phyloP scores from a whole-genome alignment of 2,113 vertebrate species.

The Pteronura brasiliensis region DNA sequence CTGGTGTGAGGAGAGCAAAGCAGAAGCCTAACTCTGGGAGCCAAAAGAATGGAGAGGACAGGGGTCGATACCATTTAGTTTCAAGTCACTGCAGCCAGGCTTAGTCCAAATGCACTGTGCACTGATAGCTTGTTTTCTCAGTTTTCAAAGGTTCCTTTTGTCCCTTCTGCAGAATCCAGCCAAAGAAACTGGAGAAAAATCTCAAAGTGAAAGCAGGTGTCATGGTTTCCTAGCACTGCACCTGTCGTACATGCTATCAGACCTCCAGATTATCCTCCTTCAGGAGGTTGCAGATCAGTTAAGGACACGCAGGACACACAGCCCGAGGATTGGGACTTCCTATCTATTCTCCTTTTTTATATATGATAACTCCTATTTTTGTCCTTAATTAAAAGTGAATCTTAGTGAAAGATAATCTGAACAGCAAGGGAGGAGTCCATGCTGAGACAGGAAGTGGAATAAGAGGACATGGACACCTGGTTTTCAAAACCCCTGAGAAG shows the following conservation, averaged over 20 bases:
- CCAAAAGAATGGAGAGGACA: neutral
- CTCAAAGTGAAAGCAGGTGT: neutral
- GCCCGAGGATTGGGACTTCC: neutral
- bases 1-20: neutral
- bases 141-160: neutral
- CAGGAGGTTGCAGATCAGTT: neutral
- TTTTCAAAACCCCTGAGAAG: neutral
- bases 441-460: neutral
- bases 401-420: neutral
- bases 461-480: neutral
- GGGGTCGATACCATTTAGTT: neutral
- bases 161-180: neutral
- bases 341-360: neutral
- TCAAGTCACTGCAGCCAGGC: neutral
- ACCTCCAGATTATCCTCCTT: neutral
- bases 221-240: rapidly evolving
- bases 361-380: neutral
- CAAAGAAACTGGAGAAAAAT: neutral
- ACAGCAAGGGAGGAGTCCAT: neutral
- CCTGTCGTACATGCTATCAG: neutral
- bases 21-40: neutral
- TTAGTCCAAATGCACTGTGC: neutral
- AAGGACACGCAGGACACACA: neutral
- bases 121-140: neutral
- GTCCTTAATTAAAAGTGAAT: neutral